Evolutionary conservation across 2,797 vertebrate genomes (phyloP).

Genomic region (Centropyge bicolor): DNA sequence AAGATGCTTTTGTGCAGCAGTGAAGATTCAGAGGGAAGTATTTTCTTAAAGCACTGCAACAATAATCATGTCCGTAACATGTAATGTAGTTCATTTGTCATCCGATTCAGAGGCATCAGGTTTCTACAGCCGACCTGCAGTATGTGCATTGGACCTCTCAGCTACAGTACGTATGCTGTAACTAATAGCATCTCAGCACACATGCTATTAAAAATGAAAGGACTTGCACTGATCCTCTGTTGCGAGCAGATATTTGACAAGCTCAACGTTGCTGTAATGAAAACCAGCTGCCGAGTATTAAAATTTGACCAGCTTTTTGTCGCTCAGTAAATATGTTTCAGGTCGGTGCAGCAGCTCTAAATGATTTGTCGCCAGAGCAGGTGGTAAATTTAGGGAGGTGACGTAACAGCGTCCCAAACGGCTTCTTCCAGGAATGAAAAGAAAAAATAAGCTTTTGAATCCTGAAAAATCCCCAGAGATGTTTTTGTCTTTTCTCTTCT

Average conservation of each 20-base stretch:
- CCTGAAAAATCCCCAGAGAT: not conserved
- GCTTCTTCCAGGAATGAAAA: not conserved
- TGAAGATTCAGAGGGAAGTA: not conserved
- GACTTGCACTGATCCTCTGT: constrained; percentile 24
- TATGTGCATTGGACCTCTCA: constrained; percentile 1
- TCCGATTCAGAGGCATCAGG: constrained; percentile 44
- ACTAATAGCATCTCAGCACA: constrained; percentile 47
- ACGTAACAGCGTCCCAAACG: not conserved
- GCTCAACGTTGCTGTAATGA: constrained; percentile 30
- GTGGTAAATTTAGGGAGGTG: not conserved
- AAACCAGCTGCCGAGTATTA: constrained; percentile 13
- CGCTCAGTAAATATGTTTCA: not conserved
- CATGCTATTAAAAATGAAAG: constrained; percentile 64
- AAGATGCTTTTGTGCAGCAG: not conserved
- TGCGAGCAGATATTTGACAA: constrained; percentile 28
- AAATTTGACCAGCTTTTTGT: not conserved
- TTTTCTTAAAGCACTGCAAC: constrained; percentile 6
- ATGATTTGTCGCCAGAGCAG: not conserved
- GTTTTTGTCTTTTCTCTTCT: too few species aligned
- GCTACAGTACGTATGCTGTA: constrained; percentile 29
- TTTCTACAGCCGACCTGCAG: constrained; percentile 37
- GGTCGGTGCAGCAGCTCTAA: not conserved
- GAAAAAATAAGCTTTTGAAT: not conserved
- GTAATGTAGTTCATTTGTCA: constrained; percentile 46
- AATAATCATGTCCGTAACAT: constrained; percentile 16